Evolutionary conservation across 2,888 invertebrate species (phyloP).

Genomic region (Microctonus aethiopoides): DNA sequence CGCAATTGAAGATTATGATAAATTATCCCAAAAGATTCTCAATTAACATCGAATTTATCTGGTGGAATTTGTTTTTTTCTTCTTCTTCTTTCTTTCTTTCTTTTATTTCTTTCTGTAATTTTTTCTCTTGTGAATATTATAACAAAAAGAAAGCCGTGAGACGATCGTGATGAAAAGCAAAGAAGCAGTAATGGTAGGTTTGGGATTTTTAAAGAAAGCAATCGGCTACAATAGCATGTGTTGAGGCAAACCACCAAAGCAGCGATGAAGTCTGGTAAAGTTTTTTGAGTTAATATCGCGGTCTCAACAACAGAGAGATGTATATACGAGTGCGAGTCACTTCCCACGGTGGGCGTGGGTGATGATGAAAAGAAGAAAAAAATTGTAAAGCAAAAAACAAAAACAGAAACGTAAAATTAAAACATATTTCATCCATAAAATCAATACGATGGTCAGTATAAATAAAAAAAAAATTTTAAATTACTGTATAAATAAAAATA

Average conservation of each 20-base stretch:
- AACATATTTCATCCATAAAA: constrained; percentile 21
- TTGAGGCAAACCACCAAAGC: constrained; percentile 19
- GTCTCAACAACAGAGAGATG: constrained; percentile 4
- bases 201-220: constrained; percentile 1
- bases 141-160: neutral
- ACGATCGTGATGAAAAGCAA: constrained; percentile 4
- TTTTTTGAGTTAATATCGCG: constrained; percentile 16
- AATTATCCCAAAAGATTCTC: no score
- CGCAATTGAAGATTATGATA: no score
- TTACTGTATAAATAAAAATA: neutral
- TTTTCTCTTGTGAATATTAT: neutral
- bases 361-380: constrained; percentile 16
- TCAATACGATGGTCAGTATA: constrained; percentile 23
- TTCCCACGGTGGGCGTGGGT: constrained; percentile 33
- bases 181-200: constrained; percentile 10
- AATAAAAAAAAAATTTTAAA: constrained; percentile 1
- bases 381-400: neutral
- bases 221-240: constrained; percentile 5
- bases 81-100: no score
- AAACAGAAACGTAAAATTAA: constrained; percentile 5
- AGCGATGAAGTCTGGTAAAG: constrained; percentile 8
- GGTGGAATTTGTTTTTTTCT: no score
- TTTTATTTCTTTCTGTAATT: no score
- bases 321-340: constrained; percentile 16
- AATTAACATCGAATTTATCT: no score